Base-by-base conservation (phyloP, 2,113 vertebrate species). In the Helogale parvula region DNA sequence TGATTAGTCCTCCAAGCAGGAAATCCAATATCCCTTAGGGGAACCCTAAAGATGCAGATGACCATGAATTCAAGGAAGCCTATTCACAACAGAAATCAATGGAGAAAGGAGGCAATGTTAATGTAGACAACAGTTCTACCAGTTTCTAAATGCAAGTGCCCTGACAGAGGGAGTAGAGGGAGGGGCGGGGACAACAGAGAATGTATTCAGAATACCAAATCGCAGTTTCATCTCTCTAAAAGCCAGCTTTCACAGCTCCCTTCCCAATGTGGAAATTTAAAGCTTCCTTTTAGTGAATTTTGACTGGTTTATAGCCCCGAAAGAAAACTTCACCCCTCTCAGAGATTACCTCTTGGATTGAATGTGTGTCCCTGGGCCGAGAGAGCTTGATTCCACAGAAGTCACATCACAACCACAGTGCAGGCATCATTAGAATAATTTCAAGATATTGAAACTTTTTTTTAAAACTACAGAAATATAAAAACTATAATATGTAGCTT, bases 21-120 rank as follows among this genome's bases (percentile, higher is more conserved):
- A 98, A 98, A 98, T 98, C 96, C 97, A 98, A 98, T 98, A 98
- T 97, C 97, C 98, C 97, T 98, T 97, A 98, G 96, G 98, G 97
- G 94, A 97, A 97, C 97, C 97, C 97, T 98, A 96, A 97, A 98
- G 96, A 97, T 94, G 94, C 97, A 98, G 97, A 98, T 98, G 97
- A 97, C 95, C 85, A 94, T 86, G 97, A 98, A 98, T 98, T 98
- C 96, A 98, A 98, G 96, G 96, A 97, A 92, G 97, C 93, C 98
- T 97, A 98, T 98, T 98, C 98, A 98, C 96, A 79, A 13, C 93
- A 94, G 93, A 97, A 98, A 98, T 98, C 98, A 98, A 98, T 98
- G 98, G 96, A 98, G 98, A 98, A 98, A 98, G 96, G 95, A 95
- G 90, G 96, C 97, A 97, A 98, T 98, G 97, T 98, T 97, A 98